These are phyloP conservation scores for Telenomus remus DNA, from an alignment of 1,140 invertebrate genomes.

Conservation along the genomic window DNA sequence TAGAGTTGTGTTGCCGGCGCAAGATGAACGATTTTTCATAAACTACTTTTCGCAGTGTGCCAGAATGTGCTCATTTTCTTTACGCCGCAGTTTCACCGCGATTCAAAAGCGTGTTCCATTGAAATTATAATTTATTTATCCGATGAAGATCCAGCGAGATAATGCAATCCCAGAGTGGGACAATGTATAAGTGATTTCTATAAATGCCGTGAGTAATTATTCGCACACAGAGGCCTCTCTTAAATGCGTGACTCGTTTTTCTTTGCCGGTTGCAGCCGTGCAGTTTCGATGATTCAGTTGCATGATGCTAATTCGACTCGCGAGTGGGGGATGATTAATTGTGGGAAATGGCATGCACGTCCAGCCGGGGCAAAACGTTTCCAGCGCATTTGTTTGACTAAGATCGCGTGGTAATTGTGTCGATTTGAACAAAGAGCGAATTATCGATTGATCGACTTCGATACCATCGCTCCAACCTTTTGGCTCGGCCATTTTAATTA, in stretches of 20 bases:
- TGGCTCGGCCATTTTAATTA: background rate
- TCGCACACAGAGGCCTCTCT: background rate
- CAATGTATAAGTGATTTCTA: constrained; percentile 34
- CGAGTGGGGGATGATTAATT: constrained; percentile 45
- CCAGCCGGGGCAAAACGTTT: constrained; percentile 37
- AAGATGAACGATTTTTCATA: too few relatives aligned
- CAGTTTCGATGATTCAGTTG: constrained; percentile 39
- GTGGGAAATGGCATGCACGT: constrained; percentile 39
- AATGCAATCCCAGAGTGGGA: constrained; percentile 13
- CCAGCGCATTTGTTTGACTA: constrained; percentile 34
- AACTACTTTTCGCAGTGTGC: too few relatives aligned
- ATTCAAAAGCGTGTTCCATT: too few relatives aligned
- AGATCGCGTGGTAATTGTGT: constrained; percentile 36
- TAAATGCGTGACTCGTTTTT: constrained; percentile 26
- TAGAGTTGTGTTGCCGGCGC: too few relatives aligned
- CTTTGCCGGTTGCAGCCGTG: constrained; percentile 22
- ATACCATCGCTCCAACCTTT: background rate
- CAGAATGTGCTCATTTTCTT: too few relatives aligned
- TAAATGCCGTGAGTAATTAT: constrained; percentile 29
- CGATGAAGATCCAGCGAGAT: constrained; percentile 29
- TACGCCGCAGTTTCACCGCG: too few relatives aligned
- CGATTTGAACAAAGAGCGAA: constrained; percentile 20
- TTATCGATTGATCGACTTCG: constrained; percentile 20
- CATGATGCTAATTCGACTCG: constrained; percentile 23
- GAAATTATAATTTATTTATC: constrained; percentile 31